These are phyloP conservation scores for Thymallus thymallus DNA, from an alignment of 2,113 vertebrate genomes.

Conservation along the genomic window DNA sequence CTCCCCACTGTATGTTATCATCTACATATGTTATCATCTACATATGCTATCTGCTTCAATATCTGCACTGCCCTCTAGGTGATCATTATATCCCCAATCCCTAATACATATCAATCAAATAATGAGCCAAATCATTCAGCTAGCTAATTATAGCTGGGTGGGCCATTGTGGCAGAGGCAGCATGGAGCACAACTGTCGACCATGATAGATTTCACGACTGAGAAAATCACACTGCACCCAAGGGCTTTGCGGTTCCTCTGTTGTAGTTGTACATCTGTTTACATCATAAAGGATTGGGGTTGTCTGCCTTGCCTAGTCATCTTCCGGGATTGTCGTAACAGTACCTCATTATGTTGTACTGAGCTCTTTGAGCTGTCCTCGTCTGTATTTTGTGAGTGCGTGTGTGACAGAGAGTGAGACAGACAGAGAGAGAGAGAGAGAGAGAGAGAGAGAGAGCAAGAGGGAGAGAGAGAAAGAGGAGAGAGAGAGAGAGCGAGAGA, in stretches of 20 bases:
- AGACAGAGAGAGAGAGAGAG: no score
- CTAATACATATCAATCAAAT: constrained; percentile 16
- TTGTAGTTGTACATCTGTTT: constrained; percentile 36
- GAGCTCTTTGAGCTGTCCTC: constrained; percentile 7
- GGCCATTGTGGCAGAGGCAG: constrained; percentile 10
- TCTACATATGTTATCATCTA: no score
- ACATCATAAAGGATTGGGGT: constrained; percentile 13
- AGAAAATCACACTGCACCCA: constrained; percentile 20
- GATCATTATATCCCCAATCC: constrained; percentile 17
- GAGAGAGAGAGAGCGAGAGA: neutral
- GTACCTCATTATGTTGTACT: constrained; percentile 7
- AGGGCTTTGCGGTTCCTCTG: constrained; percentile 8
- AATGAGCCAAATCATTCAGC: constrained; percentile 35
- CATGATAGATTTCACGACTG: constrained; percentile 27
- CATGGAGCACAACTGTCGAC: constrained; percentile 5
- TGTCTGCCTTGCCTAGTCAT: neutral
- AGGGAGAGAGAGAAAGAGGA: constrained; percentile 31
- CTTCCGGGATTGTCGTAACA: constrained; percentile 5
- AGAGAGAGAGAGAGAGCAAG: no score
- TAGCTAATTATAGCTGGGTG: constrained; percentile 35
- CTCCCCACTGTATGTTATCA: no score
- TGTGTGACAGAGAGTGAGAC: constrained; percentile 3
- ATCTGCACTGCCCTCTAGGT: constrained; percentile 1
- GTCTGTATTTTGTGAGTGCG: neutral
- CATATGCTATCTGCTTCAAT: neutral